Percentiles rank a stretch among this genome's conserved stretches.
Conservation (phyloP, 1,140 invertebrate genomes). For the Cotesia chilonis region DNA sequence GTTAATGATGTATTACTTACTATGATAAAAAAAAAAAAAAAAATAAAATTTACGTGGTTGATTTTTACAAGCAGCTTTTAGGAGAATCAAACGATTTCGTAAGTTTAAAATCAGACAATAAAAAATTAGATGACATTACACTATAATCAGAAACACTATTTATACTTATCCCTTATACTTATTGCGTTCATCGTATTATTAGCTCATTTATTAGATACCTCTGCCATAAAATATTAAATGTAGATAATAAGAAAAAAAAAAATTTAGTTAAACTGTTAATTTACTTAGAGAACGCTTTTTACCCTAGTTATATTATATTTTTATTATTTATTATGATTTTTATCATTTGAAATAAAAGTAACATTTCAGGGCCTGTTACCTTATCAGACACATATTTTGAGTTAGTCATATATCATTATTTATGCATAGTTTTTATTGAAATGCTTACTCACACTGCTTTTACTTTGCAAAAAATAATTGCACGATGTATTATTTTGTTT, state of each 20-base stretch:
- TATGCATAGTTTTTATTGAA: conserved; percentile 30
- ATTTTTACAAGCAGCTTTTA: conserved; percentile 65
- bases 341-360: conserved; percentile 1
- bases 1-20: neutral
- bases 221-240: conserved; percentile 15
- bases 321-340: conserved; percentile 5
- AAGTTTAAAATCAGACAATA: conserved; percentile 57
- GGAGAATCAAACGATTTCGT: conserved; percentile 66
- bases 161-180: conserved; percentile 15
- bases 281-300: conserved; percentile 4
- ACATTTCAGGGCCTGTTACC: conserved; percentile 43
- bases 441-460: neutral
- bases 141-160: conserved; percentile 35
- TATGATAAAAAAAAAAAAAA: neutral
- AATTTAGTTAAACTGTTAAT: conserved; percentile 3
- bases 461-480: conserved; percentile 2
- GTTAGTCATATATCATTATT: conserved; percentile 52
- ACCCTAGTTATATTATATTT: conserved; percentile 23
- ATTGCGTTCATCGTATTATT: neutral
- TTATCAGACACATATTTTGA: conserved; percentile 60
- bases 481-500: too few relatives aligned
- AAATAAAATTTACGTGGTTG: conserved; percentile 39
- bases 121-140: conserved; percentile 51
- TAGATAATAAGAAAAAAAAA: conserved; percentile 20
- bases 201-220: neutral